Conservation (phyloP, 2,797 vertebrate species). For the Gephyroberyx darwinii region DNA sequence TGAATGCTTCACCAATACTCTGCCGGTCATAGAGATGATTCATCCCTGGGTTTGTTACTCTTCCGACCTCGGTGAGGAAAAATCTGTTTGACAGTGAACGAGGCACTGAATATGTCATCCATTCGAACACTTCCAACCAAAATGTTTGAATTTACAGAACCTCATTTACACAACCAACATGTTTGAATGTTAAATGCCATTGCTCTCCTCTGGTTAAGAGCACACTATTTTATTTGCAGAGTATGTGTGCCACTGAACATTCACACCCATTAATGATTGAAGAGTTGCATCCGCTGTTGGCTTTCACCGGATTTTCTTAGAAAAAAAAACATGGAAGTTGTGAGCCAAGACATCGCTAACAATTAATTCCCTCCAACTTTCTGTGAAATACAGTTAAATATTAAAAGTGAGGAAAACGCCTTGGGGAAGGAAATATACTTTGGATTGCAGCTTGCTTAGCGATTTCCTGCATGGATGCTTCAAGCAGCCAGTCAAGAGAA, state of each 20-base stretch:
- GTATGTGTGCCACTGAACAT: slow-evolving; percentile 1
- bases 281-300: slow-evolving; percentile 7
- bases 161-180: not conserved
- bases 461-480: slow-evolving; percentile 15
- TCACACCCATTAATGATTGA: slow-evolving; percentile 30
- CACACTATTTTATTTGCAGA: not conserved
- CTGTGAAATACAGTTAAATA: slow-evolving; percentile 40
- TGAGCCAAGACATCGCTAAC: slow-evolving; percentile 3
- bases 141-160: not conserved
- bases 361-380: slow-evolving; percentile 15
- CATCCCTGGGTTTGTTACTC: not conserved
- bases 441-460: slow-evolving; percentile 18
- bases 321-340: slow-evolving; percentile 1
- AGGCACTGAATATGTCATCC: not conserved
- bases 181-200: slow-evolving; percentile 11
- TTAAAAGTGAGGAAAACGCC: slow-evolving; percentile 37
- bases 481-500: slow-evolving; percentile 30
- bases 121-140: not conserved
- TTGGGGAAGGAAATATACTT: slow-evolving; percentile 34
- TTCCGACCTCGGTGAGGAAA: not conserved
- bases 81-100: not conserved
- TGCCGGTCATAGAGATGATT: not conserved
- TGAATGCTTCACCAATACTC: not conserved
- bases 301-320: not conserved
- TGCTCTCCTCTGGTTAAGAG: slow-evolving; percentile 23